Percentiles rank a stretch among this genome's conserved stretches.
Evolutionary conservation across 2,888 invertebrate genomes (phyloP).

Genomic region (Chrysopilus asiliformis): DNA sequence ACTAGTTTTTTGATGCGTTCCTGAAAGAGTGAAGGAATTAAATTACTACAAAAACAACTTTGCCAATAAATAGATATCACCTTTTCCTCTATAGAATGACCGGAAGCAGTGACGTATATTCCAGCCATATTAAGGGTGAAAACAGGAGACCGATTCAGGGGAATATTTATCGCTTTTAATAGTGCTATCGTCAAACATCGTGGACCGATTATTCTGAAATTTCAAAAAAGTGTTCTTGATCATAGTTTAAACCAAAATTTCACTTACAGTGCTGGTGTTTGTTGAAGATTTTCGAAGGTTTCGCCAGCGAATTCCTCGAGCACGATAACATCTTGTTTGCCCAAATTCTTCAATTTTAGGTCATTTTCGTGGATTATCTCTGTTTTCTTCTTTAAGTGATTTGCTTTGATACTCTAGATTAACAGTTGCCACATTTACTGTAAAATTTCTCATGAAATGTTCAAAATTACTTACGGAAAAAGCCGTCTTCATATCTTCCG

Average conservation of each 20-base stretch:
- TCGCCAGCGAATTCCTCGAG: constrained; percentile 64
- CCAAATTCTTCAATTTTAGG: too few relatives aligned
- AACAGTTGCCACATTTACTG: not conserved
- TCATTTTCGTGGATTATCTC: constrained; percentile 22
- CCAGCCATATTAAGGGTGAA: constrained; percentile 70
- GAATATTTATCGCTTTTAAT: too few relatives aligned
- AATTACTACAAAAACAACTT: not conserved
- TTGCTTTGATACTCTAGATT: constrained; percentile 6
- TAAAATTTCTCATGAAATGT: not conserved
- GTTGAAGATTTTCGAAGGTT: constrained; percentile 49
- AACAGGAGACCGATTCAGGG: constrained; percentile 60
- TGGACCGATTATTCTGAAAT: constrained; percentile 65
- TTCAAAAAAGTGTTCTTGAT: constrained; percentile 6
- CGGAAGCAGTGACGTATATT: constrained; percentile 52
- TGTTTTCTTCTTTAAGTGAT: too few relatives aligned
- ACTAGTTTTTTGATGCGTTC: constrained; percentile 50
- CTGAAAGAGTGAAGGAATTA: constrained; percentile 13
- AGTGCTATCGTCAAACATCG: constrained; percentile 59
- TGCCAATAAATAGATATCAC: constrained; percentile 22
- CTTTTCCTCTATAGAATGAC: constrained; percentile 39
- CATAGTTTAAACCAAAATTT: constrained; percentile 3
- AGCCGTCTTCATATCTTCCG: constrained; percentile 9
- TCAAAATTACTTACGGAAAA: constrained; percentile 4
- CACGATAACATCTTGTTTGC: constrained; percentile 61
- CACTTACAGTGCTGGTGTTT: constrained; percentile 57